These are phyloP conservation scores for Ceratotherium simum DNA, from an alignment of 2,113 vertebrate species.

Conservation along the genomic window DNA sequence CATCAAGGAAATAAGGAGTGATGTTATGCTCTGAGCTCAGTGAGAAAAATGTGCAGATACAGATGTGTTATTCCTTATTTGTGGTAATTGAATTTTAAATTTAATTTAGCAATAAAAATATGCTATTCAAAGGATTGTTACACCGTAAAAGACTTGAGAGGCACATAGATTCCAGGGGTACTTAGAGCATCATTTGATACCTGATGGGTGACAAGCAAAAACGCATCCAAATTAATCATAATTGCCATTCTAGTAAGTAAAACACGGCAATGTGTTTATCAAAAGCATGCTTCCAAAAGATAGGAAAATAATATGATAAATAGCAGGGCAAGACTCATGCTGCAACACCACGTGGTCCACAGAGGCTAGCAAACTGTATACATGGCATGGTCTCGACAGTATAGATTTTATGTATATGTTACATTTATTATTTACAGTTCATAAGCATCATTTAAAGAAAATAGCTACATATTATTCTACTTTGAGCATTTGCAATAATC, in stretches of 20 bases:
- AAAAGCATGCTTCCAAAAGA: conserved; percentile 34
- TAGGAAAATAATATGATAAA: not conserved
- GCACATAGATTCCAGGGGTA: conserved; percentile 36
- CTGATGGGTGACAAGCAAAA: conserved; percentile 65
- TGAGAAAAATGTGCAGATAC: conserved; percentile 50
- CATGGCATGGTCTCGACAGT: not conserved
- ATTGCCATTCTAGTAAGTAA: conserved; percentile 63
- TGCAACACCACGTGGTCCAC: not conserved
- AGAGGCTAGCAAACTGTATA: not conserved
- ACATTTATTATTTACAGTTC: not conserved
- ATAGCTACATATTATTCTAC: not conserved
- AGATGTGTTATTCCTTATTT: conserved; percentile 72
- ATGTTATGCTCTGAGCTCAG: not conserved
- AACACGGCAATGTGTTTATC: conserved; percentile 35
- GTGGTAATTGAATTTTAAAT: conserved; percentile 78
- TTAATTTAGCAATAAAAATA: conserved; percentile 77
- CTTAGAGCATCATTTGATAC: conserved; percentile 57
- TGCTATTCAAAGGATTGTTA: conserved; percentile 66
- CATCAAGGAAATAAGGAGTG: conserved; percentile 14
- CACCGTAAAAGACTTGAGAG: conserved; percentile 57
- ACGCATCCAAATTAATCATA: conserved; percentile 70
- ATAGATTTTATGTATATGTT: not conserved
- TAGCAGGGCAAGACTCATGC: not conserved
- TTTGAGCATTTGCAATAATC: not conserved
- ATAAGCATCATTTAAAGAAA: conserved; percentile 5